Base-by-base conservation (phyloP, 2,888 invertebrate species). In the Stegana nigrithorax region DNA sequence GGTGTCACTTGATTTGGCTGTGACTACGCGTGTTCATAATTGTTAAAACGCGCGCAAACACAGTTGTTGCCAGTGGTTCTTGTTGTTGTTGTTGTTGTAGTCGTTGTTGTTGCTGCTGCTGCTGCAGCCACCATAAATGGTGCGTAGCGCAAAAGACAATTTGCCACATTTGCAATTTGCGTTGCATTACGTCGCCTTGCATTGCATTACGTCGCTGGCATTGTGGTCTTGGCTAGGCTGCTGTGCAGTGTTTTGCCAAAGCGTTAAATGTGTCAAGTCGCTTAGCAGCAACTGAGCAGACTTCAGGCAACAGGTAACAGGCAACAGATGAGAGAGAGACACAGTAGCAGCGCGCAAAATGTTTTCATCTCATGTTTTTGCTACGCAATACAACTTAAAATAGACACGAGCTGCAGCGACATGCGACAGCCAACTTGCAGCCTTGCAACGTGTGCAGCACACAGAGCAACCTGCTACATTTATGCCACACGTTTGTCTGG, bases 1-100 rank as follows among this genome's bases (percentile, higher is more conserved):
- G 32, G 2, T 32, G 32, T 32, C 10, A 14, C 10, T 36, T 36
- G 5, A 32, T 36, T 36, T 36, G 36, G 4, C 5, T 36, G 10
- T 36, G 26, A 27, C 25, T 44, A 55, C 60, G 60, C 60, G 60
- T 60, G 60, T 51, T 60, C 60, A 60, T 60, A 60, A 60, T 60
- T 60, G 60, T 60, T 60, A 14, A 25, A 60, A 55, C 45, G 60
- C 12, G 19, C 51, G 51, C 53, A 29, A 53, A 23, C 47, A 12
- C 21, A 39, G 39, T 39, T 39, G 39, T 39, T 17, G 39, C 39
- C 39, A 39, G 17, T 17, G 17, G 17, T n/a, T n/a, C 26, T 27
- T 39, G 27, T 26, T 26, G 50, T 60, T 21, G 19, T 23, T 27
- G 32, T 60, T 44, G 60, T 45, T 59, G 59, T 60, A 51, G 60